These are phyloP conservation scores for Myrmecobius fasciatus DNA, from an alignment of 2,113 vertebrate genomes.

Conservation along the genomic window DNA sequence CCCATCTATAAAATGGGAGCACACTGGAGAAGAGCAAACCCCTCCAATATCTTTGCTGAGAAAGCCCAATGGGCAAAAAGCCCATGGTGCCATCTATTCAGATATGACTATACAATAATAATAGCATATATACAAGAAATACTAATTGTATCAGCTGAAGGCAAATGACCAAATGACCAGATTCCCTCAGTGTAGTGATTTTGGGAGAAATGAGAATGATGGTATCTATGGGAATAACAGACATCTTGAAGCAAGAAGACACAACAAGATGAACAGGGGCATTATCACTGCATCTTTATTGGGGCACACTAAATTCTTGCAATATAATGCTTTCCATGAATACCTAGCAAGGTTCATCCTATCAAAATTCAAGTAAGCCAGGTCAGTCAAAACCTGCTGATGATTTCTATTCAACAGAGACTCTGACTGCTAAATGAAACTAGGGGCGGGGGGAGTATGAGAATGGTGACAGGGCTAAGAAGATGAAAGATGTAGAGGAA, in stretches of 20 bases:
- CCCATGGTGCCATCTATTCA: not conserved
- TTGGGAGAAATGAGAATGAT: not conserved
- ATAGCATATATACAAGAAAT: not conserved
- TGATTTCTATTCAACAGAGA: not conserved
- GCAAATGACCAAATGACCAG: no score
- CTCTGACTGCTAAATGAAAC: not conserved
- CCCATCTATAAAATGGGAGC: not conserved
- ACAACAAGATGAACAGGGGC: rapidly evolving
- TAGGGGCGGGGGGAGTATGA: not conserved
- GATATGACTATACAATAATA: not conserved
- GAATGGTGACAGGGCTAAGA: not conserved
- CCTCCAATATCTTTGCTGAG: not conserved
- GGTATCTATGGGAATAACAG: not conserved
- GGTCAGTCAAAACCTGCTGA: not conserved
- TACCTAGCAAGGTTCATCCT: not conserved
- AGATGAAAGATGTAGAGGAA: not conserved
- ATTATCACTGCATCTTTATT: not conserved
- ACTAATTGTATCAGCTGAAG: no score
- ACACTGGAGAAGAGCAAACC: not conserved
- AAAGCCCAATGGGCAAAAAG: not conserved
- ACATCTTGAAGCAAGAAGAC: not conserved
- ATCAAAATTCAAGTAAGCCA: not conserved
- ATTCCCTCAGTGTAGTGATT: no score
- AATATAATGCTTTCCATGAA: not conserved
- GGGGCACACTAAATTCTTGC: not conserved